Conservation (phyloP, 2,888 invertebrate genomes). For the Nipponacmea schrenckii region DNA sequence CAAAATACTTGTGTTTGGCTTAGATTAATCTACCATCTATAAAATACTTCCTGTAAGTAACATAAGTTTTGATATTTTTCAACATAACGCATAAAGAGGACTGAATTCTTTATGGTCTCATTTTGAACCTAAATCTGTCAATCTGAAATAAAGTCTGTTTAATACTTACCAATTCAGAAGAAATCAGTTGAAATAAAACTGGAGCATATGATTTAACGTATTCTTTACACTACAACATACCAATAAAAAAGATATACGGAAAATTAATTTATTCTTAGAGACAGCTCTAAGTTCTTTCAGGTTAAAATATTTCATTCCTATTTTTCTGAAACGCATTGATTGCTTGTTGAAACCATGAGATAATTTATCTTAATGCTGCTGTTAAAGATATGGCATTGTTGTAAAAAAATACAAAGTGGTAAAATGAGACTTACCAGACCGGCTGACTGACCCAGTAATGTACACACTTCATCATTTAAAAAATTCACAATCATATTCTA, state of each 20-base stretch:
- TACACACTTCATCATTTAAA: background rate
- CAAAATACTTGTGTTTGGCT: too few species aligned
- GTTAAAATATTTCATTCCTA: too few species aligned
- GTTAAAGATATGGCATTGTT: too few species aligned
- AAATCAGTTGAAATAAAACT: constrained; percentile 12
- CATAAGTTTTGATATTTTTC: too few species aligned
- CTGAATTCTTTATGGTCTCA: background rate
- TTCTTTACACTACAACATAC: constrained; percentile 12
- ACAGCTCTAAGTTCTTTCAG: too few species aligned
- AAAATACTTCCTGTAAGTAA: too few species aligned
- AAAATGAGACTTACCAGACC: background rate
- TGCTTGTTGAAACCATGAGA: too few species aligned
- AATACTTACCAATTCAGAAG: constrained; percentile 19
- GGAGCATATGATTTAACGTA: constrained; percentile 12
- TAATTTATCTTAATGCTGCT: too few species aligned
- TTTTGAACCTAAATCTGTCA: background rate
- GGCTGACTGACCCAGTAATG: background rate
- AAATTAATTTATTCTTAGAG: too few species aligned
- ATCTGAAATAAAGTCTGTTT: background rate
- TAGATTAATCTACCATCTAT: too few species aligned
- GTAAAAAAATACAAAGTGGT: background rate
- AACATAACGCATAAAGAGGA: too few species aligned
- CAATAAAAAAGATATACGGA: background rate
- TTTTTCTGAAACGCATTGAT: too few species aligned
- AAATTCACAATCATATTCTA: background rate